Conservation (phyloP, 2,888 invertebrate genomes). For the Bruchidius siliquastri region DNA sequence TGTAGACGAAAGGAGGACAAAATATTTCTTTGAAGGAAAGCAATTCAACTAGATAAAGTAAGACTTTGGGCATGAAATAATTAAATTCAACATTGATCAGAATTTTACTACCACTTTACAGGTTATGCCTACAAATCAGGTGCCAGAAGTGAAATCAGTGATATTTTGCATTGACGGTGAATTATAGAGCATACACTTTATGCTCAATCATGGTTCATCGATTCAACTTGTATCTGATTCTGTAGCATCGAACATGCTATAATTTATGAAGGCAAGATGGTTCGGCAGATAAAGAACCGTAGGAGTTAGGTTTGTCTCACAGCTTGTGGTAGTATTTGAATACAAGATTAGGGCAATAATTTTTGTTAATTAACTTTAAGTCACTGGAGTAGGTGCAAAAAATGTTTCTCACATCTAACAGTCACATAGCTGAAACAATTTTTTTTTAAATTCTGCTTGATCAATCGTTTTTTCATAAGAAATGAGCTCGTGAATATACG, state of each 20-base stretch:
- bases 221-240: neutral
- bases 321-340: neutral
- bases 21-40: too few relatives aligned
- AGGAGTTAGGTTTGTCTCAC: neutral
- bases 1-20: too few relatives aligned
- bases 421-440: neutral
- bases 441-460: neutral
- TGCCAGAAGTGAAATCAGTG: too few relatives aligned
- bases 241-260: neutral
- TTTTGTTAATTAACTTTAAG: neutral
- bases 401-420: neutral
- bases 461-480: neutral
- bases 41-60: too few relatives aligned
- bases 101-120: too few relatives aligned
- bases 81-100: too few relatives aligned
- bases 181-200: too few relatives aligned
- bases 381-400: neutral
- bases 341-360: neutral
- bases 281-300: too few relatives aligned
- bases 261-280: neutral
- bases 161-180: too few relatives aligned
- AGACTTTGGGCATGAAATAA: too few relatives aligned
- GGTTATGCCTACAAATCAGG: too few relatives aligned
- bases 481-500: neutral
- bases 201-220: too few relatives aligned